A percentile compares a stretch with the other conserved stretches of the same genome.
Evolutionary conservation across 2,888 invertebrate species (phyloP).

Genomic region (Cetonia aurata): DNA sequence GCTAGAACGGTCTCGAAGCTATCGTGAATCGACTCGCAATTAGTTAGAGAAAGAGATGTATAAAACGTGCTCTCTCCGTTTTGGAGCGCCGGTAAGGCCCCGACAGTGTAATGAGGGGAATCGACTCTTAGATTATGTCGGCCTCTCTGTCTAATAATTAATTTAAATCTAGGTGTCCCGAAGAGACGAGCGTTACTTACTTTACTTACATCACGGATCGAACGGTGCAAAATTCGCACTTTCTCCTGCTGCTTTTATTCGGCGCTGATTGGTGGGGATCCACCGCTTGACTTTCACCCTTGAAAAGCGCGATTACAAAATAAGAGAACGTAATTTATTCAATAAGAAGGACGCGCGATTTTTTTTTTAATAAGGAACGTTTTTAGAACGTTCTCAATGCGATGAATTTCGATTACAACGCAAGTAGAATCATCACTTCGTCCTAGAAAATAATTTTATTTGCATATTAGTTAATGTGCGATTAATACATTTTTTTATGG

Average conservation of each 20-base stretch:
- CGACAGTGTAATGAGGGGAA: conserved; percentile 41
- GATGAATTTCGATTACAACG: conserved; percentile 3
- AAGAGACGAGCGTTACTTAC: conserved; percentile 40
- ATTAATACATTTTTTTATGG: too few species aligned
- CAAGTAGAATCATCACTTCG: not conserved
- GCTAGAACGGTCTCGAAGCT: not conserved
- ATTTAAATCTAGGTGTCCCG: conserved; percentile 48
- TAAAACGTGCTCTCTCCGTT: conserved; percentile 6
- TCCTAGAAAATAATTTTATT: too few species aligned
- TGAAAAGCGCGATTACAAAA: conserved; percentile 59
- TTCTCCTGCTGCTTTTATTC: conserved; percentile 36
- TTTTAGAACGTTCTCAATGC: not conserved
- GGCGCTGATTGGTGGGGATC: not conserved
- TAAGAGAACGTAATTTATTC: conserved; percentile 46
- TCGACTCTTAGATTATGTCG: conserved; percentile 48
- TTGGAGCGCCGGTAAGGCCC: not conserved
- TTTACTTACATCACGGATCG: conserved; percentile 19
- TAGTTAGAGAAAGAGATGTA: not conserved
- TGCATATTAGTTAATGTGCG: too few species aligned
- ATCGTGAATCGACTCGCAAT: not conserved
- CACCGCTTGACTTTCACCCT: conserved; percentile 61
- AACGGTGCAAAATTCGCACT: conserved; percentile 25
- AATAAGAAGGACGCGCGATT: conserved; percentile 10
- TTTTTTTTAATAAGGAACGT: not conserved
- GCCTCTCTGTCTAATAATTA: conserved; percentile 44